Percentiles rank a stretch among this genome's conserved stretches.
Conservation (phyloP, 2,888 invertebrate genomes). For the Periphyllus acericola region DNA sequence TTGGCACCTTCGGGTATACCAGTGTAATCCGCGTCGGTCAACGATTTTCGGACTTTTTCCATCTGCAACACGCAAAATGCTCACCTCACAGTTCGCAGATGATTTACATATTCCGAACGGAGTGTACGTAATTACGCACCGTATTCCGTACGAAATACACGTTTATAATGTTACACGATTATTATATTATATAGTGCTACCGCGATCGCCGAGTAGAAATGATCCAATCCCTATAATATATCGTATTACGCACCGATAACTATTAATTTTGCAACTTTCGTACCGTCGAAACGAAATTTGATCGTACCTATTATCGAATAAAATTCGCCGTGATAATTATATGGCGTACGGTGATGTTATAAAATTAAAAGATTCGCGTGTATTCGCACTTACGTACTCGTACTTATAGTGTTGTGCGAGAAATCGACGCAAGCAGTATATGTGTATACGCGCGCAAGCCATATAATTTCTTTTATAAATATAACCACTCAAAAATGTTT, state of each 20-base stretch:
- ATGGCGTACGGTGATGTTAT: neutral
- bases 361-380: neutral
- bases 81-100: neutral
- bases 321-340: neutral
- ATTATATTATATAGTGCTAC: neutral
- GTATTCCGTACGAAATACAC: neutral
- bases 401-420: neutral
- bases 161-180: slow-evolving; percentile 13
- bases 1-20: no score
- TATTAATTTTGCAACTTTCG: neutral
- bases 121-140: neutral
- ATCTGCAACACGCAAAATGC: neutral
- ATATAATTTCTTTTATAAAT: neutral
- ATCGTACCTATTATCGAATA: neutral
- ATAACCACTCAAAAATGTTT: no score
- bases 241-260: neutral
- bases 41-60: neutral
- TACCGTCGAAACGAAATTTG: neutral
- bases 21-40: neutral
- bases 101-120: slow-evolving; percentile 1
- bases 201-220: neutral
- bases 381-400: neutral
- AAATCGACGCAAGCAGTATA: neutral
- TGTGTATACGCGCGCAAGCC: neutral
- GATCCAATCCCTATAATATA: neutral